These are phyloP conservation scores for Clarias platycephalus DNA, from an alignment of 2,797 vertebrate species.

Conservation along the genomic window DNA sequence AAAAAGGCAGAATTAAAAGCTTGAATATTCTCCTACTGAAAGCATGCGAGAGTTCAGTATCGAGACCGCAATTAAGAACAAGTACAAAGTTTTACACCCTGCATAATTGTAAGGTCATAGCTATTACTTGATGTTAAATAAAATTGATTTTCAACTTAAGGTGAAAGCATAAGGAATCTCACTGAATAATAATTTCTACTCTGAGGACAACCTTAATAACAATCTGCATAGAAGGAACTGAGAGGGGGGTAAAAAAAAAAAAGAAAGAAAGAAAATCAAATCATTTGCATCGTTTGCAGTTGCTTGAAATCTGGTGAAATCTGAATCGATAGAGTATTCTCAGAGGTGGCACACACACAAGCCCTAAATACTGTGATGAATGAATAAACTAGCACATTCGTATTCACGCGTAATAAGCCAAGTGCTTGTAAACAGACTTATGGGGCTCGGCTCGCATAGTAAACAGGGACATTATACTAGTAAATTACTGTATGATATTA, in stretches of 20 bases:
- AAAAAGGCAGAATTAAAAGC: not conserved
- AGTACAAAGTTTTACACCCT: conserved; percentile 30
- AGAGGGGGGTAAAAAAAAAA: not conserved
- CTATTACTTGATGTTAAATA: conserved; percentile 19
- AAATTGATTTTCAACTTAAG: conserved; percentile 28
- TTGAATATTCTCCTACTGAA: not conserved
- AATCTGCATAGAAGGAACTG: not conserved
- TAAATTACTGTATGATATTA: not conserved
- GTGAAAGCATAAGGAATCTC: conserved; percentile 6
- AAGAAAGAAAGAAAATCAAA: not conserved
- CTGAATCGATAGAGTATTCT: conserved; percentile 28
- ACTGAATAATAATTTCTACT: not conserved
- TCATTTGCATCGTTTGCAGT: conserved; percentile 1
- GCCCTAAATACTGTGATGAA: not conserved
- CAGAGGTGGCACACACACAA: conserved; percentile 23
- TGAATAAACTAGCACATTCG: not conserved
- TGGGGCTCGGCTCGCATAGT: not conserved
- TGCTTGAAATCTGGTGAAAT: conserved; percentile 13
- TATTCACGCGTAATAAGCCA: not conserved
- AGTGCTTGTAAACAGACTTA: not conserved
- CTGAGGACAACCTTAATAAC: conserved; percentile 16
- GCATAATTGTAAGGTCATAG: conserved; percentile 32
- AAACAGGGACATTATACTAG: not conserved
- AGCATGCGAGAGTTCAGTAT: conserved; percentile 8
- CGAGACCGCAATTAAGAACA: conserved; percentile 28